Evolutionary conservation across 2,113 vertebrate genomes (phyloP), one percentile per base, ranked within the genome.

Genomic region (Carassius auratus): DNA sequence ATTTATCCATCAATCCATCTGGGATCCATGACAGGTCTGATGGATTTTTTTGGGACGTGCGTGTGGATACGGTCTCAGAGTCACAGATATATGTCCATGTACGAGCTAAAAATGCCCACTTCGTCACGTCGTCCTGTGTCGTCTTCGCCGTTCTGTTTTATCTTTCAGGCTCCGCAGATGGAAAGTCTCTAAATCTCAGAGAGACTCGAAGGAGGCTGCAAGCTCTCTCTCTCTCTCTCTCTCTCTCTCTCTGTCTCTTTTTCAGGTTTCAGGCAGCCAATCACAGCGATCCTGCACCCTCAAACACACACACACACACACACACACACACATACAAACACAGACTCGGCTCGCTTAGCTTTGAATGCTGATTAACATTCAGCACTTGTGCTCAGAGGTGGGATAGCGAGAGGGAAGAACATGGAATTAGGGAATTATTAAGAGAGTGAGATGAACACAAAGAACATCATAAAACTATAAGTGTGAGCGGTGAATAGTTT

Each of bases 191-290:
- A 74, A 84, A 82, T 86, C 85, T 74, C 82, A 75, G 38, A 84
- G 81, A 88, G 88, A 89, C 68, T 86, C 84, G 85, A 86, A 80
- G 86, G 81, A 89, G 81, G 81, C 73, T 84, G 87, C 68, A 76
- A 66, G 64, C 83, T 76, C 74, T 14, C 71, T 66, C 73, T 79
- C 84, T n/a, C n/a, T n/a, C n/a, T n/a, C n/a, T n/a, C n/a, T n/a
- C n/a, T n/a, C n/a, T 45, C 64, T 52, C 82, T 73, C 83, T 57
- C 64, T 52, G 78, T 73, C 83, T 57, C 42, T 9, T 8, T 45
- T 80, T 88, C 90, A 91, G 86, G 90, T 88, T 91, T 90, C 90
- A 90, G 26, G 88, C 91, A 93, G 92, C 94, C 89, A 94, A 95
- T 95, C 94, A 92, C 89, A 91, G 79, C 69, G 88, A 86, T 87